Evolutionary conservation across 2,888 invertebrate species (phyloP).

Genomic region (Trimorus sp.): DNA sequence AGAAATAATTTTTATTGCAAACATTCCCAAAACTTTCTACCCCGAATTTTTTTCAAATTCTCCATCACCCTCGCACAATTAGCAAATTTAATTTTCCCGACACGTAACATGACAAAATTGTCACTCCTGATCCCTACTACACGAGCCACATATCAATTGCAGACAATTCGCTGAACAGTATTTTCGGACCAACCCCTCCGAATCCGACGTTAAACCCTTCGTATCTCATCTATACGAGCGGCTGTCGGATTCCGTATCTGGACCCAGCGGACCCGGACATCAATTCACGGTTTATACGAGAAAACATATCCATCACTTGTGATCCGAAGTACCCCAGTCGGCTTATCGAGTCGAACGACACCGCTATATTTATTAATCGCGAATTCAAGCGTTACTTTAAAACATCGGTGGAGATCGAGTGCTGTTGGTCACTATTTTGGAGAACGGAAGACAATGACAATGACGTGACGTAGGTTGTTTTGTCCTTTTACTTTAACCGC

Average conservation of each 20-base stretch:
- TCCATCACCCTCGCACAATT: too few relatives aligned
- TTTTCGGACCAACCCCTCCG: not conserved
- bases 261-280: constrained; percentile 85
- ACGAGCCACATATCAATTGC: not conserved
- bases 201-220: constrained; percentile 68
- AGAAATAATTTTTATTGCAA: too few relatives aligned
- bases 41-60: too few relatives aligned
- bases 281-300: constrained; percentile 83
- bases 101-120: too few relatives aligned
- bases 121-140: not conserved
- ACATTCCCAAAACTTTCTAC: too few relatives aligned
- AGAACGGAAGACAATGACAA: constrained; percentile 82
- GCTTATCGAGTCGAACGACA: constrained; percentile 84
- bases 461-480: constrained; percentile 78
- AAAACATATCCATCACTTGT: constrained; percentile 82
- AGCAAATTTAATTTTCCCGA: too few relatives aligned
- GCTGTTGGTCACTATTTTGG: constrained; percentile 85
- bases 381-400: constrained; percentile 83
- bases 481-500: too few relatives aligned
- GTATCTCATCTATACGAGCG: constrained; percentile 85
- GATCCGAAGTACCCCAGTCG: constrained; percentile 83
- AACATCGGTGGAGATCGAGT: constrained; percentile 82
- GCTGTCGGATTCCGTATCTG: constrained; percentile 87
- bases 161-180: constrained; percentile 41
- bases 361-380: constrained; percentile 84